Conservation (phyloP, 1,140 invertebrate genomes). For the Coptotermes formosanus region DNA sequence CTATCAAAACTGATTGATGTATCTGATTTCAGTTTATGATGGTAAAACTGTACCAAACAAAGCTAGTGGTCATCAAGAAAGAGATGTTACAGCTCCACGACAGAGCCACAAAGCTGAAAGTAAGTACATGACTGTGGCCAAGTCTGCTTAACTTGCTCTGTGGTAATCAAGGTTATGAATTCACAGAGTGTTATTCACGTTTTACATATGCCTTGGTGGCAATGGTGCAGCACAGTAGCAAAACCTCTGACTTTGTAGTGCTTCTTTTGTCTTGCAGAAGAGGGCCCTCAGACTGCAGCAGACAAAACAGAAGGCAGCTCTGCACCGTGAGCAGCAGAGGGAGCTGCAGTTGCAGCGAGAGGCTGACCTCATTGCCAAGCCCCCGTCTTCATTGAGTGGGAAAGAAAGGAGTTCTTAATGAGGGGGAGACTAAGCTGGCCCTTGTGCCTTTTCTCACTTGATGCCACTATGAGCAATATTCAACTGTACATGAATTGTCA, state of each 20-base stretch:
- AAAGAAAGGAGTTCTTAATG: background rate
- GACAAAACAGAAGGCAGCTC: slow-evolving; percentile 47
- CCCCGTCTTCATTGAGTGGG: slow-evolving; percentile 18
- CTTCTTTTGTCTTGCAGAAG: slow-evolving; percentile 42
- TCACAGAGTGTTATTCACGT: too few relatives aligned
- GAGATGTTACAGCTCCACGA: slow-evolving; percentile 48
- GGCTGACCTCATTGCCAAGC: slow-evolving; percentile 45
- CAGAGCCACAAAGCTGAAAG: slow-evolving; percentile 47
- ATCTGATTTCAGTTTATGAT: slow-evolving; percentile 39
- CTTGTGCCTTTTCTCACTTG: background rate
- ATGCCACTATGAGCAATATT: background rate
- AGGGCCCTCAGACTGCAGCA: slow-evolving; percentile 47
- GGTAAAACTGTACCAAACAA: slow-evolving; percentile 46
- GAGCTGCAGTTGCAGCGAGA: slow-evolving; percentile 44
- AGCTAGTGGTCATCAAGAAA: slow-evolving; percentile 46
- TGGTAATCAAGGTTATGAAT: background rate
- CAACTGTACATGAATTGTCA: too few relatives aligned
- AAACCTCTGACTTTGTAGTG: background rate
- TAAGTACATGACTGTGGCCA: slow-evolving; percentile 37
- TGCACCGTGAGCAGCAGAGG: slow-evolving; percentile 44
- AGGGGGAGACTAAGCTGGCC: background rate
- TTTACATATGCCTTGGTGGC: background rate
- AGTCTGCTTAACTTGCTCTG: background rate
- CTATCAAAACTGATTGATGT: too few relatives aligned
- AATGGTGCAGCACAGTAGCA: too few relatives aligned